Evolutionary conservation across 1,140 invertebrate genomes (phyloP).

Genomic region (Macrocentrus cingulum): DNA sequence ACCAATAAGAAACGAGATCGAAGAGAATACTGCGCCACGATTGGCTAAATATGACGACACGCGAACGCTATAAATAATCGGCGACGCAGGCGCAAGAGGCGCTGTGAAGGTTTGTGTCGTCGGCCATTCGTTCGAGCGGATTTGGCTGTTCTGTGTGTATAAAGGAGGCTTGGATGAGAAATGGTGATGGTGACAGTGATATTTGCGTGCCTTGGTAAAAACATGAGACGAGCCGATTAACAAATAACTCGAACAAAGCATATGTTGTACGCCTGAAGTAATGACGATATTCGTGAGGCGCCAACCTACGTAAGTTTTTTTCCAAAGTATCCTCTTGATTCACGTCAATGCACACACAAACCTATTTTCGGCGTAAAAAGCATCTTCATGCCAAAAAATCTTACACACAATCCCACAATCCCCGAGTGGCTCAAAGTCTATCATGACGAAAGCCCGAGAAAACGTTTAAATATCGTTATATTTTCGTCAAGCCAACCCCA

Average conservation of each 20-base stretch:
- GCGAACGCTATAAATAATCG: conserved; percentile 47
- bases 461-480: neutral
- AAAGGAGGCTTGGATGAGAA: conserved; percentile 34
- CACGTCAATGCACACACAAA: conserved; percentile 12
- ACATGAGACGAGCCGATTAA: conserved; percentile 46
- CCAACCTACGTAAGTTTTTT: conserved; percentile 45
- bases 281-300: conserved; percentile 44
- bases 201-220: conserved; percentile 39
- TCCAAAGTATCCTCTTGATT: neutral
- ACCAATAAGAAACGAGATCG: neutral
- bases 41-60: conserved; percentile 47
- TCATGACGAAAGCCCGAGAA: neutral
- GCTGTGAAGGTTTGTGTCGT: conserved; percentile 38
- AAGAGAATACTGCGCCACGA: conserved; percentile 11
- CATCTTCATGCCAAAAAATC: neutral
- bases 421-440: neutral
- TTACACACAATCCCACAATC: too few relatives aligned
- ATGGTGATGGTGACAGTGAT: conserved; percentile 50
- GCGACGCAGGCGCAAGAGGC: conserved; percentile 41
- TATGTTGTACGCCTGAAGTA: conserved; percentile 32
- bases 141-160: conserved; percentile 51
- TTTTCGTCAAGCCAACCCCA: too few relatives aligned
- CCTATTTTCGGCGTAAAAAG: conserved; percentile 22
- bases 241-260: conserved; percentile 29
- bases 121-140: conserved; percentile 56